Conservation (phyloP, 2,888 invertebrate genomes). For the Thereva nobilitata region DNA sequence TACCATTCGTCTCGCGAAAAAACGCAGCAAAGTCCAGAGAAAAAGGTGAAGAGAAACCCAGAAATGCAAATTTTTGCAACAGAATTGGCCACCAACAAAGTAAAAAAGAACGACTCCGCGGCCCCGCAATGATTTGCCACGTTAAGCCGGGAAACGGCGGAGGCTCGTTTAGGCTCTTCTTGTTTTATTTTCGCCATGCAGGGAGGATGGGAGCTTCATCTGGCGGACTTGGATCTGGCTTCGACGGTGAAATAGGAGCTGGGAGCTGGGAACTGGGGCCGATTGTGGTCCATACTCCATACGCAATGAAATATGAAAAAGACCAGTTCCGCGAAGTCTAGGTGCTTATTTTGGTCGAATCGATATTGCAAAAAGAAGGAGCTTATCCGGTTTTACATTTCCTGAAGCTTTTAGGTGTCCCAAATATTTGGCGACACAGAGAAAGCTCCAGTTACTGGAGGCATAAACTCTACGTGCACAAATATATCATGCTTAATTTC, state of each 20-base stretch:
- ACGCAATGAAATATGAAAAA: constrained; percentile 40
- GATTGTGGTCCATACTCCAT: constrained; percentile 37
- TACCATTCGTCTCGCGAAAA: constrained; percentile 43
- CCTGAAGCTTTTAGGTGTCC: constrained; percentile 24
- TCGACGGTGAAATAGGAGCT: constrained; percentile 22
- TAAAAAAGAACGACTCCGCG: constrained; percentile 35
- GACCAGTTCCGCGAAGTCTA: constrained; percentile 25
- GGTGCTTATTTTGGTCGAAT: constrained; percentile 27
- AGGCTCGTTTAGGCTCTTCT: constrained; percentile 36
- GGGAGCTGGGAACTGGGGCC: constrained; percentile 15
- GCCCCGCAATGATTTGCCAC: constrained; percentile 41
- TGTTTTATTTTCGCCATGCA: constrained; percentile 20
- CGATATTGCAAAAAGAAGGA: constrained; percentile 20
- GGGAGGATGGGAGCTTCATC: constrained; percentile 8
- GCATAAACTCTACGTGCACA: no score
- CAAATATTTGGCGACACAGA: not conserved
- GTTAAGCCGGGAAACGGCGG: constrained; percentile 37
- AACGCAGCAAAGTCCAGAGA: constrained; percentile 38
- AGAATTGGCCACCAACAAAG: constrained; percentile 37
- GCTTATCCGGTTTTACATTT: constrained; percentile 9
- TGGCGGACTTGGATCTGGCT: not conserved
- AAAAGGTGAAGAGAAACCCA: constrained; percentile 41
- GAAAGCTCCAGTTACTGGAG: no score
- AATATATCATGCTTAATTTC: no score
- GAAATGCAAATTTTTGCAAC: constrained; percentile 43